Evolutionary conservation across 2,797 vertebrate species (phyloP).

Genomic region (Sphenopsis melanotis): DNA sequence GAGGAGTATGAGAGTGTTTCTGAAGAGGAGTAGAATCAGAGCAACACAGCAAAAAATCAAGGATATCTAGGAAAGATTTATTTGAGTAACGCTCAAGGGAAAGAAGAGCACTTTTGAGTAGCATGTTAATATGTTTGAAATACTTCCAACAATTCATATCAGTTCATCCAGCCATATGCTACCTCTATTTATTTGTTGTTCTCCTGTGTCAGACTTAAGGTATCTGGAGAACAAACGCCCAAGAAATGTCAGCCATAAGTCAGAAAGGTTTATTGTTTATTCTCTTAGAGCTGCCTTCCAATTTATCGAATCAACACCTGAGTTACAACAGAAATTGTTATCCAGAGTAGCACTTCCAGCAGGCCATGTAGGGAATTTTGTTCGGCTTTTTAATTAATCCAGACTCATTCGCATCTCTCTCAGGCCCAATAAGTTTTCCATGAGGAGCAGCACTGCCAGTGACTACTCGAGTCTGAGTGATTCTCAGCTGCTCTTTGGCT

Average conservation of each 20-base stretch:
- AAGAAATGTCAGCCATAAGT: not conserved
- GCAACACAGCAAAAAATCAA: not conserved
- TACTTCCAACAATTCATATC: constrained; percentile 6
- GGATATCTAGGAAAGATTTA: not conserved
- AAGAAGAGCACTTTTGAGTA: not conserved
- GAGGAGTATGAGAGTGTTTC: not conserved
- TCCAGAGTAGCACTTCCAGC: not conserved
- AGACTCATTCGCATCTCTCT: not conserved
- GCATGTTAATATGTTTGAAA: not conserved
- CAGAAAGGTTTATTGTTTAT: not conserved
- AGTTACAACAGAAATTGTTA: not conserved
- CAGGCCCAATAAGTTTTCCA: constrained; percentile 68
- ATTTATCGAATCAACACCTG: not conserved
- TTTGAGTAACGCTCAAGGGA: not conserved
- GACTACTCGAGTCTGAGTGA: constrained; percentile 82
- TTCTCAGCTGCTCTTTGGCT: constrained; percentile 88
- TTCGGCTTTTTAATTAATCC: not conserved
- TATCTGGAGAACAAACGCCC: not conserved
- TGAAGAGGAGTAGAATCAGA: not conserved
- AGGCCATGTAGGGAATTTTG: not conserved
- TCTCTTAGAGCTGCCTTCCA: not conserved
- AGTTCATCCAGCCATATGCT: not conserved
- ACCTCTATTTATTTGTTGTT: not conserved
- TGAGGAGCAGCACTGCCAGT: constrained; percentile 46
- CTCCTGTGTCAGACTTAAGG: not conserved